These are phyloP conservation scores for Hipparchia semele DNA, from an alignment of 2,888 invertebrate genomes.

Conservation along the genomic window DNA sequence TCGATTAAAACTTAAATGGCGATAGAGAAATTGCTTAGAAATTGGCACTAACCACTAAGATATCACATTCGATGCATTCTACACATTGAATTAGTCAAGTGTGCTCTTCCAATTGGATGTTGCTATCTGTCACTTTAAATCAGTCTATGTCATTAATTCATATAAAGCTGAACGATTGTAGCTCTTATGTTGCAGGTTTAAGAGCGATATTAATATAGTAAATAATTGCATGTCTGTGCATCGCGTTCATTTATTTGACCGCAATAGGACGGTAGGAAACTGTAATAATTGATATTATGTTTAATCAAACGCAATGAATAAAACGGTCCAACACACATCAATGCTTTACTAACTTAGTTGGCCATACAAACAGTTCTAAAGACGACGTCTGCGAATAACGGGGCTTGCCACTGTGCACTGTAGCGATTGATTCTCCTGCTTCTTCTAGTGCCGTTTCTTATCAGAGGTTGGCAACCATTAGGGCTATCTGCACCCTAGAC, in stretches of 20 bases:
- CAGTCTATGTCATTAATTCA: slow-evolving; percentile 46
- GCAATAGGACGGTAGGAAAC: slow-evolving; percentile 38
- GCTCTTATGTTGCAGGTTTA: slow-evolving; percentile 16
- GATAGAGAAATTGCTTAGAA: too few species aligned
- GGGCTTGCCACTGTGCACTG: too few species aligned
- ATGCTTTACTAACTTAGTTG: neutral
- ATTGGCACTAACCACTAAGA: too few species aligned
- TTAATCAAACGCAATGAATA: slow-evolving; percentile 4
- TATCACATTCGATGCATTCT: too few species aligned
- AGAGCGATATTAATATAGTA: slow-evolving; percentile 24
- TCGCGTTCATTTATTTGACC: slow-evolving; percentile 41
- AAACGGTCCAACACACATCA: neutral
- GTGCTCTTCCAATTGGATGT: slow-evolving; percentile 34
- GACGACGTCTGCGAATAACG: too few species aligned
- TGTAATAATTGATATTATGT: slow-evolving; percentile 15
- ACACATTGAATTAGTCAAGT: slow-evolving; percentile 28
- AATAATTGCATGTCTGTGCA: slow-evolving; percentile 25
- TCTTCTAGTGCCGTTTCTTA: too few species aligned
- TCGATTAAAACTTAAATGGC: too few species aligned
- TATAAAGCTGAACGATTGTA: slow-evolving; percentile 12
- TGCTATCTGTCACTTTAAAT: slow-evolving; percentile 57
- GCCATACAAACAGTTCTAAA: too few species aligned
- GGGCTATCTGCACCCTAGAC: too few species aligned
- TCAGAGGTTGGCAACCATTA: too few species aligned
- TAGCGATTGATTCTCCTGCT: too few species aligned